Percentiles rank a stretch among this genome's conserved stretches.
Conservation (phyloP, 2,113 vertebrate genomes). For the Lethenteron reissneri region DNA sequence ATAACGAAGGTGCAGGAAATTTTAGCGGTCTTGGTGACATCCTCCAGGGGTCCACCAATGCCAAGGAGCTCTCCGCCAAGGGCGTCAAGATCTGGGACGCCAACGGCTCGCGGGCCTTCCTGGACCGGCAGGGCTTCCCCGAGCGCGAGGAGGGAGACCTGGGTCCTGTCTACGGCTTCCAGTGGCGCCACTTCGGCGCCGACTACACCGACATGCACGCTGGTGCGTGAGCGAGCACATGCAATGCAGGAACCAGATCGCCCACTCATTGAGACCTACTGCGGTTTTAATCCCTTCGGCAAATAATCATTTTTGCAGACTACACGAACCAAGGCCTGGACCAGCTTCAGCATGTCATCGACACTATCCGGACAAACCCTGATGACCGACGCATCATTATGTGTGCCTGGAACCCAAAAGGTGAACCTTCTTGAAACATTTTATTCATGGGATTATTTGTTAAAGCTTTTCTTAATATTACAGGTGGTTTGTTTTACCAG, state of each 20-base stretch:
- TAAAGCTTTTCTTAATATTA: too few species aligned
- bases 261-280: too few species aligned
- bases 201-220: slow-evolving; percentile 68
- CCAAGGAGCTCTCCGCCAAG: slow-evolving; percentile 66
- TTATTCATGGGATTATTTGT: neutral
- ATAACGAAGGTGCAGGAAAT: too few species aligned
- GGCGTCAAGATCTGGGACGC: slow-evolving; percentile 96
- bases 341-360: slow-evolving; percentile 69
- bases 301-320: slow-evolving; percentile 26
- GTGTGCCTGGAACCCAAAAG: slow-evolving; percentile 86
- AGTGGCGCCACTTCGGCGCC: slow-evolving; percentile 90
- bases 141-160: slow-evolving; percentile 67
- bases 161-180: slow-evolving; percentile 87
- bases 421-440: slow-evolving; percentile 15
- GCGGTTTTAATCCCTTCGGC: too few species aligned
- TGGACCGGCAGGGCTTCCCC: slow-evolving; percentile 62
- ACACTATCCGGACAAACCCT: slow-evolving; percentile 65
- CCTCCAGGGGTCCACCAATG: slow-evolving; percentile 68
- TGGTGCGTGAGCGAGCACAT: slow-evolving; percentile 24
- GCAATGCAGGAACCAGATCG: too few species aligned
- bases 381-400: slow-evolving; percentile 85
- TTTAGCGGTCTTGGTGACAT: too few species aligned
- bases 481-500: too few species aligned
- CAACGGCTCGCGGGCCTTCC: slow-evolving; percentile 59
- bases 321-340: slow-evolving; percentile 74